Percentiles rank a stretch among this genome's conserved stretches.
Conservation (phyloP, 92 coral and sea anemone genomes). For the Nematostella vectensis region DNA sequence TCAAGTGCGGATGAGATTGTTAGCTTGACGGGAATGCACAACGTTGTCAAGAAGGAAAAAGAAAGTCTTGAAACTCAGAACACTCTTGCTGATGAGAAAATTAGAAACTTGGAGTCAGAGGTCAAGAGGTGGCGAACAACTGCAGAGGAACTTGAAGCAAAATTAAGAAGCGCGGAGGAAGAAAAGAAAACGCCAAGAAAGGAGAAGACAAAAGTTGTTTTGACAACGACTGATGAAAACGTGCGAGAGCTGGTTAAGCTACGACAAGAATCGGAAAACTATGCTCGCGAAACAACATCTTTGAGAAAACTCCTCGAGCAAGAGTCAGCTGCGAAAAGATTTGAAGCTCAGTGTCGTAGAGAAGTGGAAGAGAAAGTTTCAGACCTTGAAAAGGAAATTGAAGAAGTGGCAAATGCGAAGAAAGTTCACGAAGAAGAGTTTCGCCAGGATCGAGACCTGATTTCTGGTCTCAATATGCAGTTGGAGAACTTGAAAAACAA, state of each 20-base stretch:
- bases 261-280: not conserved
- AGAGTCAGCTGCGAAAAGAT: not conserved
- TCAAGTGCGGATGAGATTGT: not conserved
- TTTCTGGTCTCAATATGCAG: not conserved
- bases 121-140: not conserved
- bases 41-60: not conserved
- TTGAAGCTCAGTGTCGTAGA: not conserved
- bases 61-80: not conserved
- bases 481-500: not conserved
- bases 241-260: not conserved
- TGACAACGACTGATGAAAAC: not conserved
- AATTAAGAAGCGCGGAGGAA: not conserved
- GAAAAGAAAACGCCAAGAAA: not conserved
- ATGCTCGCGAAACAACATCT: not conserved
- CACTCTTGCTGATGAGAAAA: not conserved
- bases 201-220: not conserved
- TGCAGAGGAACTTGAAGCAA: constrained; percentile 1
- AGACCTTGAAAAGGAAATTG: not conserved
- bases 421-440: not conserved
- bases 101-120: not conserved
- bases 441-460: not conserved
- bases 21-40: not conserved
- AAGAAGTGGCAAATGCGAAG: constrained; percentile 2
- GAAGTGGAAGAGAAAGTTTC: constrained; percentile 1
- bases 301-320: not conserved